Conservation (phyloP, 2,888 invertebrate genomes). For the Temnothorax rugatulus region DNA sequence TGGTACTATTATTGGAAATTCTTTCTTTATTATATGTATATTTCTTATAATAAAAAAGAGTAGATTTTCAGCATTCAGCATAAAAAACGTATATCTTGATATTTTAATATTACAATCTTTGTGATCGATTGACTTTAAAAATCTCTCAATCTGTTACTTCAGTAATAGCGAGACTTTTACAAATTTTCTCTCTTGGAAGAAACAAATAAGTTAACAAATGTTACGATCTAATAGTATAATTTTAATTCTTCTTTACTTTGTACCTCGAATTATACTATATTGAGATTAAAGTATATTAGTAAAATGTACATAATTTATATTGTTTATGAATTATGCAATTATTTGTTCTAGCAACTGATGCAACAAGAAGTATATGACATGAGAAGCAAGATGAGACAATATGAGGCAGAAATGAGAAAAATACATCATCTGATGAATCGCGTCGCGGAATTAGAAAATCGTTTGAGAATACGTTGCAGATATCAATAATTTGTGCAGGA, state of each 20-base stretch:
- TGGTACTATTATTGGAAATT: neutral
- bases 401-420: constrained; percentile 82
- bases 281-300: neutral
- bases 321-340: neutral
- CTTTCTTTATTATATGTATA: neutral
- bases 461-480: constrained; percentile 80
- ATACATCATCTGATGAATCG: constrained; percentile 82
- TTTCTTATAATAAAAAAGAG: neutral
- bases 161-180: neutral
- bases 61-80: neutral
- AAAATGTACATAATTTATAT: constrained; percentile 3
- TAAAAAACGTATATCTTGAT: neutral
- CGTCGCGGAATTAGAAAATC: constrained; percentile 81
- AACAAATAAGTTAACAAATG: neutral
- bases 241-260: neutral
- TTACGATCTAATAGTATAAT: neutral
- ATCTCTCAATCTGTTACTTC: neutral
- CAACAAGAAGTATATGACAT: constrained; percentile 81
- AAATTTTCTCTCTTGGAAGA: neutral
- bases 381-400: constrained; percentile 81
- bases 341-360: constrained; percentile 80
- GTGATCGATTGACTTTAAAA: neutral
- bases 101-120: neutral
- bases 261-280: neutral
- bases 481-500: constrained; percentile 64